phyloP scores from a whole-genome alignment of 2,113 vertebrate species.

The Labeo catla region DNA sequence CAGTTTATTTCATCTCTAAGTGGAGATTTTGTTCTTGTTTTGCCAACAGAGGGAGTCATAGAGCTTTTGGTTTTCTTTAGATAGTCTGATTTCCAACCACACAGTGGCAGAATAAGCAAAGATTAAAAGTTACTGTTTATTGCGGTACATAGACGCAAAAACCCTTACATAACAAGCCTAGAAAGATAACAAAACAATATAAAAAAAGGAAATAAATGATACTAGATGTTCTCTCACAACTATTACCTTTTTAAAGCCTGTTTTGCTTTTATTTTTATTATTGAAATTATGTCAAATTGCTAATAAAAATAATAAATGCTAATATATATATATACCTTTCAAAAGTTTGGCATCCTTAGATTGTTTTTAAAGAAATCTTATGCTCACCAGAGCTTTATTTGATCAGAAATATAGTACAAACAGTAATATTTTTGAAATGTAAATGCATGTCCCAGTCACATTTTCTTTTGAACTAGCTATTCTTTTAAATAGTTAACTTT shows the following conservation, averaged over 20 bases:
- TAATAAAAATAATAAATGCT: no score
- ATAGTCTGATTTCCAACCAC: background rate
- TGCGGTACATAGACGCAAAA: background rate
- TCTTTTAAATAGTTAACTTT: no score
- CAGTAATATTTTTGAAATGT: no score
- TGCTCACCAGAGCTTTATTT: no score
- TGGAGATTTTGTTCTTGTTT: background rate
- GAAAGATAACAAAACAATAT: background rate
- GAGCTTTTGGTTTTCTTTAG: background rate
- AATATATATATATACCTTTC: no score
- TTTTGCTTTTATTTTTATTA: background rate
- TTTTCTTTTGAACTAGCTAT: no score
- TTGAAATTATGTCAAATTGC: background rate
- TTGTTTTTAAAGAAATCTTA: no score
- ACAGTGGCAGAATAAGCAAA: conserved; percentile 39
- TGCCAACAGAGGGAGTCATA: conserved; percentile 19
- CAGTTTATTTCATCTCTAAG: background rate
- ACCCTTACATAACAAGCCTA: background rate
- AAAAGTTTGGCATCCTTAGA: no score
- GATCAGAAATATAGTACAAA: no score
- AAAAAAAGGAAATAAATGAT: background rate
- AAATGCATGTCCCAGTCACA: no score
- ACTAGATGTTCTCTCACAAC: background rate
- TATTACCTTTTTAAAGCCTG: background rate
- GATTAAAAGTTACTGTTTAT: background rate